Evolutionary conservation across 2,888 invertebrate genomes (phyloP), one percentile per base, ranked within the genome.

Genomic region (Calameuta idolon): DNA sequence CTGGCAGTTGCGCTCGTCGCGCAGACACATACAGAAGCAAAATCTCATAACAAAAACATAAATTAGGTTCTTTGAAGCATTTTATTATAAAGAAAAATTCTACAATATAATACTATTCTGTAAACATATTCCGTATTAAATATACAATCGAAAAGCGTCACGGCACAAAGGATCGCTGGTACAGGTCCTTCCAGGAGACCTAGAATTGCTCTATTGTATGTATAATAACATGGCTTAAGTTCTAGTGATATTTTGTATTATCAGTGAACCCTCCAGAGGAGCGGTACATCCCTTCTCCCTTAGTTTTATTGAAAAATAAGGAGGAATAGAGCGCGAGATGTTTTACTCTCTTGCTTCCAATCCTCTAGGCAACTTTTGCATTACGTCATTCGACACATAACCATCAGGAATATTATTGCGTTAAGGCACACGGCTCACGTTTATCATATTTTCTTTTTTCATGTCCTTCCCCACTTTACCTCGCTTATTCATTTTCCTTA

Each of bases 81-180:
- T 84, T 85, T 85, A 84, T 84, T 84, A 83, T 75, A 85, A 83
- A 81, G 77, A 82, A 81, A 80, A 77, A 74, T 76, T 81, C 77
- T 80, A 77, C 79, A 68, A 75, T 77, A 75, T 31, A 74, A 77
- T 77, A 77, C 77, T 81, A 78, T 40, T 75, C 55, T 81, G 69
- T 75, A 76, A 76, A 78, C 73, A 69, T 69, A 78, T 76, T 55
- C 30, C 15, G n/a, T 69, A 68, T 74, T 69, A 75, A 75, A 68
- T 77, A 35, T 74, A 74, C 74, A 74, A 35, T 74, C 74, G 74
- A 74, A 74, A 74, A 74, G 74, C 34, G 40, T 73, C 34, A 74
- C 35, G 37, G 30, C 30, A 34, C 74, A 35, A 34, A 11, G 37
- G 74, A 35, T 15, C 74, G 55, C 55, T 55, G 55, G 23, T 55